A percentile compares a stretch with the other conserved stretches of the same genome.
Conservation (phyloP, 2,888 invertebrate genomes). For the Thecophora atra region DNA sequence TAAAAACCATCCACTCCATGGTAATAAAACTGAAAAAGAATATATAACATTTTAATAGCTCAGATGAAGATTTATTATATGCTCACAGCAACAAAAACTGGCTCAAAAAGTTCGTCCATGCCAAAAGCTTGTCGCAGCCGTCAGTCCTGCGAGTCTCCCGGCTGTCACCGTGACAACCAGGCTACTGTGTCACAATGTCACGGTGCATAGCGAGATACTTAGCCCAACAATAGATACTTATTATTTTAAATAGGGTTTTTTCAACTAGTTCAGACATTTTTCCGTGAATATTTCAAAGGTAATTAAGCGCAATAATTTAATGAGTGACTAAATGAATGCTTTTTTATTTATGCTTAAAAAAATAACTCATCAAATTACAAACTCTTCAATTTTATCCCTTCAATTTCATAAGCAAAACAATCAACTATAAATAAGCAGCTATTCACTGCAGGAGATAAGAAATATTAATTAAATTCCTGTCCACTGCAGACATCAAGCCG, state of each 20-base stretch:
- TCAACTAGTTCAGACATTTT: too few species aligned
- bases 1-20: too few species aligned
- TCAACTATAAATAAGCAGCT: too few species aligned
- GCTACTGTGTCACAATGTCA: constrained; percentile 8
- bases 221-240: not conserved
- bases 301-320: too few species aligned
- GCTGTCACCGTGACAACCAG: constrained; percentile 1
- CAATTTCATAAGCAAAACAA: too few species aligned
- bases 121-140: not conserved
- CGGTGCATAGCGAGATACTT: not conserved
- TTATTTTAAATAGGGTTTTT: too few species aligned
- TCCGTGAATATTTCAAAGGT: too few species aligned
- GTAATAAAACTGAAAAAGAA: not conserved
- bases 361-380: too few species aligned
- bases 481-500: not conserved
- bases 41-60: constrained; percentile 25
- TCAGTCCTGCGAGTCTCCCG: not conserved
- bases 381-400: too few species aligned
- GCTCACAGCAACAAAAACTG: not conserved
- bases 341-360: too few species aligned
- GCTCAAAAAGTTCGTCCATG: not conserved
- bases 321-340: too few species aligned
- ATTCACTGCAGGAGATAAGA: not conserved
- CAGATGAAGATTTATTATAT: constrained; percentile 26
- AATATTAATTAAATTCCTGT: not conserved